A percentile compares a stretch with the other conserved stretches of the same genome.
Conservation (phyloP, 1,140 invertebrate species). For the Trichonephila inaurata region DNA sequence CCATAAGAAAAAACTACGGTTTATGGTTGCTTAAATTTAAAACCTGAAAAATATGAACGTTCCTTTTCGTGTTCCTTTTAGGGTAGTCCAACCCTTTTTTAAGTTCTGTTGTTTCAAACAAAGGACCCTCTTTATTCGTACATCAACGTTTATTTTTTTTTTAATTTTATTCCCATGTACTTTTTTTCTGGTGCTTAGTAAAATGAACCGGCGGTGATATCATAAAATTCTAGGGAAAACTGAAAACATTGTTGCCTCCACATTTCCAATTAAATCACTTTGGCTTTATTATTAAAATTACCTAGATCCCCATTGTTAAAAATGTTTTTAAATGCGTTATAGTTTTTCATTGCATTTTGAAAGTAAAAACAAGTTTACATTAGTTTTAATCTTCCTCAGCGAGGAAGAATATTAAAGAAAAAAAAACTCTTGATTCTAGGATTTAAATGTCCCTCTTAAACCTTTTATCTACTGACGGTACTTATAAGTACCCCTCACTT, state of each 20-base stretch:
- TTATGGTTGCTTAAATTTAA: conserved; percentile 16
- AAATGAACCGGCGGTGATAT: background rate
- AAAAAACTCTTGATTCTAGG: background rate
- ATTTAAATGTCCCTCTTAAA: background rate
- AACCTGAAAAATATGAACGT: background rate
- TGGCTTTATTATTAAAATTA: conserved; percentile 10
- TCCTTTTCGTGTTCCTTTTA: background rate
- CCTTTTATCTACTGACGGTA: too few relatives aligned
- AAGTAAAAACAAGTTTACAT: background rate
- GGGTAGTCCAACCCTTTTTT: background rate
- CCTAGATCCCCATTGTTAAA: background rate
- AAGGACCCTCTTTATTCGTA: background rate
- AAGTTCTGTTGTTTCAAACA: conserved; percentile 10
- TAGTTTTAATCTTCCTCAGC: background rate
- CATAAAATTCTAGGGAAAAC: background rate
- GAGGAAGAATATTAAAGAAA: background rate
- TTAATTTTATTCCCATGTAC: too few relatives aligned
- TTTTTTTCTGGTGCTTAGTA: background rate
- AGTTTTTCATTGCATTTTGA: background rate
- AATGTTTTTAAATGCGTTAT: background rate
- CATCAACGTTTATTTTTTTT: background rate
- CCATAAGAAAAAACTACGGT: background rate
- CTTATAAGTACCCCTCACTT: too few relatives aligned
- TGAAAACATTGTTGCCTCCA: background rate
- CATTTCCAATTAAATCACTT: background rate